Base-by-base conservation (phyloP, 2,113 vertebrate species). In the Zeus faber region DNA sequence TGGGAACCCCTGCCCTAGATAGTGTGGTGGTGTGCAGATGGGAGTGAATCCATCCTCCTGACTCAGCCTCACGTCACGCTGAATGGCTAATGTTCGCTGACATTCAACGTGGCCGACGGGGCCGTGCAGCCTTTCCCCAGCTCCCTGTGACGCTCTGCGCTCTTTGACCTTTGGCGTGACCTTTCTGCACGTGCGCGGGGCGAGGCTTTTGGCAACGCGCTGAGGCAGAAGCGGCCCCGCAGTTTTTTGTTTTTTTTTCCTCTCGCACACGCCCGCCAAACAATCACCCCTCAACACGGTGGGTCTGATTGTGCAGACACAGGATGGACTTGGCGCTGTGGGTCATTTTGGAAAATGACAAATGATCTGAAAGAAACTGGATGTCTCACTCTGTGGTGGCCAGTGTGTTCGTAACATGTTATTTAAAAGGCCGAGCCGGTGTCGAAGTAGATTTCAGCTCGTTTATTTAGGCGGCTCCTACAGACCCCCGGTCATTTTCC, bases 61-160 rank as follows among this genome's bases (percentile, higher is more conserved):
- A 72, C 59, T 74, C 75, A 56, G 50, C 22, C 52, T 59, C 23
- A 66, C 43, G 37, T 69, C 49, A 72, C 44, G 65, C 61, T 74
- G 69, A 81, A 81, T 77, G 77, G 43, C 58, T 66, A 45, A 65
- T 66, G 71, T 74, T 53, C 67, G 24, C 67, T 80, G 74, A 77
- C 82, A 84, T 84, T 84, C 74, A 83, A 45, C 49, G 40, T 58
- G 62, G 77, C 83, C 65, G 72, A 80, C 65, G 73, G 83, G 61
- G 18, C 65, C n/a, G 18, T 33, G 4, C 67, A 65, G 59, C 74
- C 67, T 82, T 80, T 68, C 65, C 69, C 52, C 57, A 46, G 59
- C 49, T 58, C 40, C 23, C 39, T 46, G 31, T 58, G 54, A 40
- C 54, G 45, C 21, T 6, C 37, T 31, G 44, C 63, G 61, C 75